phyloP scores from a whole-genome alignment of 1,140 invertebrate species.

The Pogonognathellus flavescens region DNA sequence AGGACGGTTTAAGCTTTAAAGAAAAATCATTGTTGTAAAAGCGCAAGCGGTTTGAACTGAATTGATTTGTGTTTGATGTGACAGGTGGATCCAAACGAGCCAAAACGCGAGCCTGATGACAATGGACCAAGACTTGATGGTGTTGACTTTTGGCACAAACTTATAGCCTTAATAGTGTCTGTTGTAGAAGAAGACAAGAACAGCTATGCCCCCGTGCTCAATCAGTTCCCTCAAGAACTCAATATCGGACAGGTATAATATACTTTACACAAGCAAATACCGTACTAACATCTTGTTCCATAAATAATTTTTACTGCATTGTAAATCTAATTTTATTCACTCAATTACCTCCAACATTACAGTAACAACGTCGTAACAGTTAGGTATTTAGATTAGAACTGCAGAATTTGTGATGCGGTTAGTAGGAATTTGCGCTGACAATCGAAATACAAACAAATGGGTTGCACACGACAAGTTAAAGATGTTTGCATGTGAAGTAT shows the following conservation, averaged over 20 bases:
- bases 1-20: not conserved
- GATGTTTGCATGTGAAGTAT: too few species aligned
- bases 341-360: too few species aligned
- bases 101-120: constrained; percentile 88
- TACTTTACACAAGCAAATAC: constrained; percentile 30
- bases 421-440: too few species aligned
- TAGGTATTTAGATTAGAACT: too few species aligned
- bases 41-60: not conserved
- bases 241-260: constrained; percentile 85
- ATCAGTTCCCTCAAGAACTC: constrained; percentile 94
- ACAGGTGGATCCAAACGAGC: constrained; percentile 87
- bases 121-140: constrained; percentile 90
- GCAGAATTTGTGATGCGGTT: too few species aligned
- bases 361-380: too few species aligned
- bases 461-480: too few species aligned
- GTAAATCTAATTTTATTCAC: not conserved
- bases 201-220: constrained; percentile 97
- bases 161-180: constrained; percentile 97
- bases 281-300: not conserved
- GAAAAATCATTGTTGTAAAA: not conserved
- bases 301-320: not conserved
- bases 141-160: constrained; percentile 98
- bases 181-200: constrained; percentile 99
- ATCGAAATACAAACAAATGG: too few species aligned
- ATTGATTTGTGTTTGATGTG: constrained; percentile 39